Evolutionary conservation across 2,797 vertebrate species (phyloP).

Genomic region (Staurois parvus): DNA sequence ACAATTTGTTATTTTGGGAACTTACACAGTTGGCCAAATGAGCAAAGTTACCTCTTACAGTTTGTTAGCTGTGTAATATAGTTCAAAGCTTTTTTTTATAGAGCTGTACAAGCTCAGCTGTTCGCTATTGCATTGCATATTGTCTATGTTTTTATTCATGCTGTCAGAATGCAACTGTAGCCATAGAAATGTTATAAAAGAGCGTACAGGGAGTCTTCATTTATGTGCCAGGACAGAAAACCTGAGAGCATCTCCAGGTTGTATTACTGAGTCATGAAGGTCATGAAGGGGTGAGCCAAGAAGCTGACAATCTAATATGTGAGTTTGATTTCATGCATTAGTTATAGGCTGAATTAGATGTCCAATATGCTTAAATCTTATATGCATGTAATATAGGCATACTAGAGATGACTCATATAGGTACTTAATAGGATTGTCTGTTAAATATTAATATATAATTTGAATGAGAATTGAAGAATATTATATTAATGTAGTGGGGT

Average conservation of each 20-base stretch:
- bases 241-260: background rate
- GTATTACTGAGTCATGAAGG: conserved; percentile 1
- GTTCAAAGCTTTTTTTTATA: background rate
- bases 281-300: background rate
- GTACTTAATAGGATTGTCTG: background rate
- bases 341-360: background rate
- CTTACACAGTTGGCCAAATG: background rate
- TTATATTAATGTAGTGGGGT: background rate
- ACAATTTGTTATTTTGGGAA: background rate
- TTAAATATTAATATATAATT: background rate
- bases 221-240: background rate
- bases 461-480: background rate
- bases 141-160: conserved; percentile 40
- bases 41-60: background rate
- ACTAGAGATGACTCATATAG: background rate
- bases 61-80: conserved; percentile 10
- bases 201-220: conserved; percentile 8
- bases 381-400: background rate
- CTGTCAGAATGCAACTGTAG: conserved; percentile 15
- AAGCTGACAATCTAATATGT: background rate
- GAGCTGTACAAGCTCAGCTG: background rate
- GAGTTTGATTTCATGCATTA: background rate
- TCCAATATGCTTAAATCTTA: background rate
- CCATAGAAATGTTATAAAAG: conserved; percentile 14
- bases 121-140: background rate